Percentiles rank a stretch among this genome's conserved stretches.
Conservation (phyloP, 2,113 vertebrate genomes). For the Mungos mungo region DNA sequence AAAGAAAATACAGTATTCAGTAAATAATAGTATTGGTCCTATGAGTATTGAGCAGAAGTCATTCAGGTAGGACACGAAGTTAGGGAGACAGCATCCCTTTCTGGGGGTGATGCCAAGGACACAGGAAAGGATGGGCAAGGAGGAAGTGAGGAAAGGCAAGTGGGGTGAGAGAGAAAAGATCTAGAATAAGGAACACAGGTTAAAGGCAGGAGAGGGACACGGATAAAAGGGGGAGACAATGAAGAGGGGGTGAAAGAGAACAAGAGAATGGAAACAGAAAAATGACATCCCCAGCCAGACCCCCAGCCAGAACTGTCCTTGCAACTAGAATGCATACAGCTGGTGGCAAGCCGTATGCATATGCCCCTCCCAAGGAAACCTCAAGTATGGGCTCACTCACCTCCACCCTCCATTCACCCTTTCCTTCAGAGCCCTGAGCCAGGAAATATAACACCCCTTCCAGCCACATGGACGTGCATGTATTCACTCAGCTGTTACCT, state of each 20-base stretch:
- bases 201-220: neutral
- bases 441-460: neutral
- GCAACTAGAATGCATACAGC: neutral
- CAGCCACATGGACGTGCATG: neutral
- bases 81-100: neutral
- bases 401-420: neutral
- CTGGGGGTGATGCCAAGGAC: neutral
- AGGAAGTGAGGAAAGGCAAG: neutral
- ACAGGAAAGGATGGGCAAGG: no score
- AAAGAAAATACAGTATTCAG: neutral
- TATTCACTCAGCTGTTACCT: neutral
- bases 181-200: fast-evolving
- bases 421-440: neutral
- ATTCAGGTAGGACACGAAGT: neutral
- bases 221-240: neutral
- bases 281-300: neutral
- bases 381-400: neutral
- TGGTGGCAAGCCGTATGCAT: neutral
- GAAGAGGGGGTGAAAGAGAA: neutral
- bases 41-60: neutral
- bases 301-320: neutral
- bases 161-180: no score
- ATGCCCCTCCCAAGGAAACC: fast-evolving
- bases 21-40: neutral
- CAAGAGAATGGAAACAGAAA: neutral